A percentile compares a stretch with the other conserved stretches of the same genome.
Conservation (phyloP, 2,888 invertebrate species). For the Tipula helvola region DNA sequence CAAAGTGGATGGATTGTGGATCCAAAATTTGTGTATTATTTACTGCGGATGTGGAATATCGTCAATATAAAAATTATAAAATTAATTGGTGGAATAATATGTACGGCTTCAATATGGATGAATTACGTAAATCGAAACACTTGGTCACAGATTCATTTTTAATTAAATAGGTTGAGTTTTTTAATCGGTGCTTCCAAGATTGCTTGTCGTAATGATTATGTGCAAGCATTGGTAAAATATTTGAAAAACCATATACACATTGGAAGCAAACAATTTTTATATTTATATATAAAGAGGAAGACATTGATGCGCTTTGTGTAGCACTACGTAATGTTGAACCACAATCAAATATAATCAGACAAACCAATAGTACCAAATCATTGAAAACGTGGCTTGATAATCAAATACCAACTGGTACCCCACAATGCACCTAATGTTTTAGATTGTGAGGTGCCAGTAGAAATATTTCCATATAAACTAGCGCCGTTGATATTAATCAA, state of each 20-base stretch:
- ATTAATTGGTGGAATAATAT: conserved; percentile 99
- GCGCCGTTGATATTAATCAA: no score
- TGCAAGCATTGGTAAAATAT: conserved; percentile 96
- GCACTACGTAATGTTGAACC: no score
- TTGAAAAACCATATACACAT: conserved; percentile 96
- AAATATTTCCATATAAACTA: no score
- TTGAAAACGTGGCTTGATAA: no score
- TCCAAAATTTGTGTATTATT: conserved; percentile 94
- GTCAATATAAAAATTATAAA: conserved; percentile 99
- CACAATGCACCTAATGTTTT: no score
- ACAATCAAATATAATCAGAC: no score
- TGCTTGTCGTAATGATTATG: conserved; percentile 84
- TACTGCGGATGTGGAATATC: conserved; percentile 87
- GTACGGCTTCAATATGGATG: conserved; percentile 99
- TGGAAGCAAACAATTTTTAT: conserved; percentile 98
- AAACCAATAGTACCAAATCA: no score
- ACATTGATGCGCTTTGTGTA: no score
- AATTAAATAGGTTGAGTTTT: conserved; percentile 95
- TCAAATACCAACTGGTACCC: no score
- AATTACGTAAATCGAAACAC: conserved; percentile 94
- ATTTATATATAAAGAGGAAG: no score
- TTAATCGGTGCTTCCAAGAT: conserved; percentile 82
- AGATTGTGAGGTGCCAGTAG: no score
- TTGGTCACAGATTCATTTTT: conserved; percentile 92
- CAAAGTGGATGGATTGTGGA: no score